These are phyloP conservation scores for Ianthella basta DNA, from an alignment of 37 sponge, comb jelly and placozoan species.

Conservation along the genomic window DNA sequence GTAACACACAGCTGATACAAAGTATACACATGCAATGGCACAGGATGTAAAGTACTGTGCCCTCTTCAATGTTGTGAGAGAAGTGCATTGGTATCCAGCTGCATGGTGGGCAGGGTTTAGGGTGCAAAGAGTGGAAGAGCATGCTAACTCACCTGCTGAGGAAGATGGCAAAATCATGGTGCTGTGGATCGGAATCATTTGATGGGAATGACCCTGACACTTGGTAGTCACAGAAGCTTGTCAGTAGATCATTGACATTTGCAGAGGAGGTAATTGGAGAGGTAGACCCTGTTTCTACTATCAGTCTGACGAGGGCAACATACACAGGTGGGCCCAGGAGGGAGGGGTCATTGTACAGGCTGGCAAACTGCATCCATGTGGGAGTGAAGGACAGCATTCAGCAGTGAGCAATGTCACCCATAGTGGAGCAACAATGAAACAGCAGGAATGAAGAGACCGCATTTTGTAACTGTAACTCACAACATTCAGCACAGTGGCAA, in stretches of 20 bases:
- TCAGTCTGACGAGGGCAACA: neutral
- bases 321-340: neutral
- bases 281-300: neutral
- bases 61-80: no score
- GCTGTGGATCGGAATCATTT: slow-evolving; percentile 15
- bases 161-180: slow-evolving; percentile 5
- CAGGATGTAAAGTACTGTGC: no score
- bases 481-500: neutral
- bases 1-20: no score
- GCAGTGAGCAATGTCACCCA: no score
- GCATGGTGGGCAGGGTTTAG: no score
- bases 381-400: no score
- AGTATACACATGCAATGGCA: no score
- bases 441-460: no score
- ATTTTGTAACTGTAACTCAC: neutral
- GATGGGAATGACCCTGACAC: neutral
- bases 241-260: neutral
- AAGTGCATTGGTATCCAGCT: no score
- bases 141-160: neutral
- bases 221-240: slow-evolving; percentile 3
- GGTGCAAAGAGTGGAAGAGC: no score
- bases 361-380: neutral
- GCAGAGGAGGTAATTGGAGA: neutral
- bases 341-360: neutral
- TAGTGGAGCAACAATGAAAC: no score